Evolutionary conservation across 2,888 invertebrate genomes (phyloP).

Genomic region (Eucera pruinosa): DNA sequence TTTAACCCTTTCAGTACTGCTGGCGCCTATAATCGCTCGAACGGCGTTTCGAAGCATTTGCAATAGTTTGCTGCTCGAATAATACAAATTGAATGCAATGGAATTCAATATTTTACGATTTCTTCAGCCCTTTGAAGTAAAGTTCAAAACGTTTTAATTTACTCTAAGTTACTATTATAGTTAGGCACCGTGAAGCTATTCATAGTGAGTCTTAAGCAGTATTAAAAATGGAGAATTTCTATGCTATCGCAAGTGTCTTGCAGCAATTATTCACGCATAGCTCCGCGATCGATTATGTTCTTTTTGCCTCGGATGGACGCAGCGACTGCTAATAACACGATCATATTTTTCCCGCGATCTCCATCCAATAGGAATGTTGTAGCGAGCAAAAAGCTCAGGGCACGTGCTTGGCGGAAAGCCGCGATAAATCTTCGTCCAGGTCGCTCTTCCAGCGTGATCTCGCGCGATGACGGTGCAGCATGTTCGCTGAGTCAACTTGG

Average conservation of each 20-base stretch:
- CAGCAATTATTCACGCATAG: slow-evolving; percentile 10
- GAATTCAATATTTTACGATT: too few species aligned
- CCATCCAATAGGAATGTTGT: slow-evolving; percentile 63
- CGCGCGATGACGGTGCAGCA: slow-evolving; percentile 65
- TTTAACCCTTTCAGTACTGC: too few species aligned
- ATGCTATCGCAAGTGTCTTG: background rate
- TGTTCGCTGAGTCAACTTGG: slow-evolving; percentile 63
- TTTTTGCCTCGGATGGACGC: slow-evolving; percentile 26
- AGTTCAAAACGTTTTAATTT: too few species aligned
- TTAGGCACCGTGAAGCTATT: too few species aligned
- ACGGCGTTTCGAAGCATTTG: too few species aligned
- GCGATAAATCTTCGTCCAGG: slow-evolving; percentile 69
- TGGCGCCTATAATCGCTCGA: too few species aligned
- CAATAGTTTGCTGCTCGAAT: too few species aligned
- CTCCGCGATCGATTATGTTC: slow-evolving; percentile 11
- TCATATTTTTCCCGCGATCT: slow-evolving; percentile 41
- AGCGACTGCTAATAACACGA: slow-evolving; percentile 57
- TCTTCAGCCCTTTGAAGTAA: too few species aligned
- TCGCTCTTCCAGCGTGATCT: slow-evolving; percentile 61
- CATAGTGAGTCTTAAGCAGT: background rate
- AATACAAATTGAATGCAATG: too few species aligned
- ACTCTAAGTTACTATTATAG: too few species aligned
- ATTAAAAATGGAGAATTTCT: background rate
- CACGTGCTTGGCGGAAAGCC: slow-evolving; percentile 68
- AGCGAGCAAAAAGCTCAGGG: slow-evolving; percentile 59